phyloP scores from a whole-genome alignment of 1,140 invertebrate genomes.

The Polypedilum pembai region DNA sequence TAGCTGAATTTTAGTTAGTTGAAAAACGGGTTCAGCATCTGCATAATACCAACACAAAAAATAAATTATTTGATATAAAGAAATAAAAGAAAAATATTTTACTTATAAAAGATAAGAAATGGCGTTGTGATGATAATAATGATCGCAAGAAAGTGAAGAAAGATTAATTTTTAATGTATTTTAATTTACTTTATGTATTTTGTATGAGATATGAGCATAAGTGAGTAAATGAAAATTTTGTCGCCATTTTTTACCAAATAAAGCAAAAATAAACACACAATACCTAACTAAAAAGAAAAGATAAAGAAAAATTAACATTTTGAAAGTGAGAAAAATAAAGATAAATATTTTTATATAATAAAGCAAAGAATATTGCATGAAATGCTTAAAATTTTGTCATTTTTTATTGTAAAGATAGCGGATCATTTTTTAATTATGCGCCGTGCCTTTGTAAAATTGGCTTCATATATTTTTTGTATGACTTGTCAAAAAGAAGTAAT shows the following conservation, averaged over 20 bases:
- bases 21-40: too few relatives aligned
- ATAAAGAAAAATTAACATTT: background rate
- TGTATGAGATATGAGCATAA: background rate
- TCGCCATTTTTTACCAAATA: conserved; percentile 12
- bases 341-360: background rate
- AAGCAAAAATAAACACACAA: background rate
- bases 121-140: background rate
- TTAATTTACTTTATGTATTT: background rate
- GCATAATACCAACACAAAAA: too few relatives aligned
- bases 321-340: conserved; percentile 7
- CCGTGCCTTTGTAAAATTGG: background rate
- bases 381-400: background rate
- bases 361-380: background rate
- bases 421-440: background rate
- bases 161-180: conserved; percentile 14
- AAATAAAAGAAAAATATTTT: too few relatives aligned
- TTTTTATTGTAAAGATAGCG: background rate
- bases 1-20: too few relatives aligned
- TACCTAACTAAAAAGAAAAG: background rate
- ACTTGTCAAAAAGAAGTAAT: too few relatives aligned
- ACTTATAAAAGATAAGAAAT: background rate
- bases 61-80: too few relatives aligned
- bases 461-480: too few relatives aligned
- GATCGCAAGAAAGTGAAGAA: background rate
- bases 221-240: background rate